phyloP scores from a whole-genome alignment of 2,888 invertebrate genomes.

The Stenoptilia bipunctidactyla region DNA sequence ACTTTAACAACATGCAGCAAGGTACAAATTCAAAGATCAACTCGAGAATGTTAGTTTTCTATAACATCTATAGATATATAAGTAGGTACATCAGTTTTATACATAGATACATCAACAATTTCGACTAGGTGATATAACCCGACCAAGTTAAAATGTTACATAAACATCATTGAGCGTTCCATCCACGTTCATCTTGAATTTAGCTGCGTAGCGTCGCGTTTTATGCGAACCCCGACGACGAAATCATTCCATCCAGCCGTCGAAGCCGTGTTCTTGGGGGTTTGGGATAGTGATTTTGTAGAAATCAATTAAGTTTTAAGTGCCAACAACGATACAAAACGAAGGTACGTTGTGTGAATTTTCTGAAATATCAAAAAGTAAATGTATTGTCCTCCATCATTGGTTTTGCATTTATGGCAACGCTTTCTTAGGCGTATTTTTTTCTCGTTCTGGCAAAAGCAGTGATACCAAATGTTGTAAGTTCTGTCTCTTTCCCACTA shows the following conservation, averaged over 20 bases:
- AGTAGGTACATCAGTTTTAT: slow-evolving; percentile 10
- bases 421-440: slow-evolving; percentile 62
- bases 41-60: neutral
- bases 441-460: slow-evolving; percentile 51
- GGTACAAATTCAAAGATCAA: neutral
- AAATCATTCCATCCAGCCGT: slow-evolving; percentile 72
- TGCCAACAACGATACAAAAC: slow-evolving; percentile 65
- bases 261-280: slow-evolving; percentile 69
- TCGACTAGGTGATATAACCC: slow-evolving; percentile 45
- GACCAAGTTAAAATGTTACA: slow-evolving; percentile 32
- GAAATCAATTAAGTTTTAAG: slow-evolving; percentile 56
- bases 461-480: slow-evolving; percentile 46
- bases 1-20: neutral
- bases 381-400: slow-evolving; percentile 38
- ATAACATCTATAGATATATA: slow-evolving; percentile 2
- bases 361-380: slow-evolving; percentile 22
- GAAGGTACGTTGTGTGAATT: slow-evolving; percentile 46
- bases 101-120: slow-evolving; percentile 10
- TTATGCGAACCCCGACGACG: slow-evolving; percentile 66
- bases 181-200: slow-evolving; percentile 32
- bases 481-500: slow-evolving; percentile 51
- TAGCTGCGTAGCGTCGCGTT: slow-evolving; percentile 42
- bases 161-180: slow-evolving; percentile 12
- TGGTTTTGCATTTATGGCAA: slow-evolving; percentile 66
- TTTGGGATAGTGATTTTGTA: slow-evolving; percentile 64